Evolutionary conservation across 2,888 invertebrate species (phyloP).

Genomic region (Eugnorisma glareosa): DNA sequence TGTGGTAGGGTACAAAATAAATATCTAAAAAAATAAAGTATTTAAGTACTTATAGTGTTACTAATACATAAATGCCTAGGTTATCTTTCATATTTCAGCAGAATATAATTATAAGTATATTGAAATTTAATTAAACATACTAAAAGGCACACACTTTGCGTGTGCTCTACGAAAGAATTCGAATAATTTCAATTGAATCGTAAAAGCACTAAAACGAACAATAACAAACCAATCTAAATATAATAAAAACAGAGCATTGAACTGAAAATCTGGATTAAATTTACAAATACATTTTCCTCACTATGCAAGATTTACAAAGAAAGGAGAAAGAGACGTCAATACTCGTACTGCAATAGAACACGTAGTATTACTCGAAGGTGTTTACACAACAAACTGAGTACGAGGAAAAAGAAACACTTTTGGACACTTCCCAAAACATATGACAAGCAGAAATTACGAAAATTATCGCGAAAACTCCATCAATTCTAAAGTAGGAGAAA

Average conservation of each 20-base stretch:
- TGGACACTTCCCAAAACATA: constrained; percentile 56
- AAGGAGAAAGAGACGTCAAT: constrained; percentile 19
- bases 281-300: constrained; percentile 12
- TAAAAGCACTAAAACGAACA: not conserved
- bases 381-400: constrained; percentile 55
- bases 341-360: constrained; percentile 27
- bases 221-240: constrained; percentile 19
- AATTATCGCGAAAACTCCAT: constrained; percentile 28
- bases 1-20: too few relatives aligned
- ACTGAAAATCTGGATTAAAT: constrained; percentile 9
- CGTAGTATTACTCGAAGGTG: constrained; percentile 28
- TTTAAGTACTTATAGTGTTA: too few relatives aligned
- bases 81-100: not conserved
- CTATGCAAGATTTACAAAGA: constrained; percentile 3
- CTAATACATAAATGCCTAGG: too few relatives aligned
- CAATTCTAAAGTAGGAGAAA: not conserved
- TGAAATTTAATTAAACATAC: not conserved
- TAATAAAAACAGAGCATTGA: constrained; percentile 23
- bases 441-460: constrained; percentile 49
- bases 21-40: too few relatives aligned
- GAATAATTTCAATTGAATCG: constrained; percentile 13
- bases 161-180: not conserved
- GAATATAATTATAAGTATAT: not conserved
- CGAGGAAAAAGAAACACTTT: constrained; percentile 20
- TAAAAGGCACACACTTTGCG: not conserved